These are phyloP conservation scores for Sialia sialis DNA, from an alignment of 2,113 vertebrate genomes.

Conservation along the genomic window DNA sequence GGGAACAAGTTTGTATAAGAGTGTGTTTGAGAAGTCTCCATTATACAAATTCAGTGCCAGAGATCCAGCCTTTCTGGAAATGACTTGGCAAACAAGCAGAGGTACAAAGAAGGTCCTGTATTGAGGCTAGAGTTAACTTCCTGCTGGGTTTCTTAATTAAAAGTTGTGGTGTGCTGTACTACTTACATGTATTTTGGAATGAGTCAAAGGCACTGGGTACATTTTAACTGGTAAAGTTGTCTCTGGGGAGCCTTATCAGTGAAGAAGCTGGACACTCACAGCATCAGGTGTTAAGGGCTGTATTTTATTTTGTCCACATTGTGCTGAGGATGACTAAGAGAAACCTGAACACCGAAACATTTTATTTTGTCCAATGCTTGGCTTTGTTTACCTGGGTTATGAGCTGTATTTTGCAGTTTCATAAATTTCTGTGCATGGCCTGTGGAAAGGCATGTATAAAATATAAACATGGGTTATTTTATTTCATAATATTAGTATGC, in stretches of 20 bases:
- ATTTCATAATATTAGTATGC: neutral
- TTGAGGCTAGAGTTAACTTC: neutral
- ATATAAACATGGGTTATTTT: neutral
- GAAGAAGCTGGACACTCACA: neutral
- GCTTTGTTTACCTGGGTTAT: neutral
- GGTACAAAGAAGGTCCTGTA: constrained; percentile 28
- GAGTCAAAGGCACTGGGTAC: neutral
- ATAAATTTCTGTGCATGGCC: neutral
- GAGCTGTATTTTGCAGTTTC: neutral
- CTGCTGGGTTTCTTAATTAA: neutral
- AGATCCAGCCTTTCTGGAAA: constrained; percentile 3
- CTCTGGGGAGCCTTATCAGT: neutral
- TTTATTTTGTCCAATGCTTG: neutral
- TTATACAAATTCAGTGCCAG: neutral
- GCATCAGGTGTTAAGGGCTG: neutral
- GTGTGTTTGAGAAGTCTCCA: neutral
- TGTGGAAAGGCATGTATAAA: neutral
- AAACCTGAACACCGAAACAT: neutral
- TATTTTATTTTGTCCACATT: neutral
- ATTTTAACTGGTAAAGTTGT: neutral
- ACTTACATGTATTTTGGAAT: neutral
- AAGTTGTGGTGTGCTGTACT: neutral
- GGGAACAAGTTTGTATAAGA: neutral
- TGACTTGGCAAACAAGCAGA: neutral
- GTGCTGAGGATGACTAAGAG: neutral